Conservation (phyloP, 2,797 vertebrate genomes). For the Anguilla megastoma region DNA sequence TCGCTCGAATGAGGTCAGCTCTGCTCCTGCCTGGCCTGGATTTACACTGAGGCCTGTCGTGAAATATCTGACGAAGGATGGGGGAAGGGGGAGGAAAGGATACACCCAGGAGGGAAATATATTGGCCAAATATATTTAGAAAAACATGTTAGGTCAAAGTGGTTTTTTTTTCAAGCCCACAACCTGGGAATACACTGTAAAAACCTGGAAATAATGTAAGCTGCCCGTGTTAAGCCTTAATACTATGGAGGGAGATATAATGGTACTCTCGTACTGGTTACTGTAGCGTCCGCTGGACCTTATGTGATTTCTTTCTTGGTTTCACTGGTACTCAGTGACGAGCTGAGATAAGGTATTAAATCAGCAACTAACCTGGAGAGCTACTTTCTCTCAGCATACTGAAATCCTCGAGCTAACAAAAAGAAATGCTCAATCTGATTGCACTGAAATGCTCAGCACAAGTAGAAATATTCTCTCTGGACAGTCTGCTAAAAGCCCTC, state of each 20-base stretch:
- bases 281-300: neutral
- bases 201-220: neutral
- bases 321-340: neutral
- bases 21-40: neutral
- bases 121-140: neutral
- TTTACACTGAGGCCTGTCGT: neutral
- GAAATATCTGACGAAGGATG: neutral
- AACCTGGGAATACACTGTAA: no score
- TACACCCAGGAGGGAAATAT: neutral
- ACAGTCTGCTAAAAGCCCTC: neutral
- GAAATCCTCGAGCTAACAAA: neutral
- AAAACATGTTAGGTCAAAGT: neutral
- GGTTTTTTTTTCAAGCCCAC: neutral
- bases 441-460: neutral
- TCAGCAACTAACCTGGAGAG: neutral
- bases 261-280: neutral
- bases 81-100: neutral
- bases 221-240: neutral
- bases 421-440: neutral
- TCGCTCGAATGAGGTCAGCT: slow-evolving; percentile 10
- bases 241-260: neutral
- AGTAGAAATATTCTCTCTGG: neutral
- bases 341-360: neutral
- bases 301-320: neutral
- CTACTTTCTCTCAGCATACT: neutral